Evolutionary conservation across 1,140 invertebrate species (phyloP).

Genomic region (Calephelis virginiensis): DNA sequence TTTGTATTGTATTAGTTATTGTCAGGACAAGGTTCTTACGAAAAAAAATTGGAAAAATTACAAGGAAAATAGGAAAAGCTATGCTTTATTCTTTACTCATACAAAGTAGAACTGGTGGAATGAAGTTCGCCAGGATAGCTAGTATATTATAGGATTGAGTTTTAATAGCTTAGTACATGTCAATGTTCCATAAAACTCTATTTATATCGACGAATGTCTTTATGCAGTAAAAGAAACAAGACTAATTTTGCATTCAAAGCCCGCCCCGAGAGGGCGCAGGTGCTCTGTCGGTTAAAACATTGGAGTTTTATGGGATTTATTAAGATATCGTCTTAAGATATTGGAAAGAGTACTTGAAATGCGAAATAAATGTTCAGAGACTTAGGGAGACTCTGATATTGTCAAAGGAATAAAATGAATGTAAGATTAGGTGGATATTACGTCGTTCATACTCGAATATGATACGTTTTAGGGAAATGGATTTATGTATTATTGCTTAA

Average conservation of each 20-base stretch:
- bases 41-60: too few relatives aligned
- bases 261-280: slow-evolving; percentile 63
- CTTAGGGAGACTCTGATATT: slow-evolving; percentile 27
- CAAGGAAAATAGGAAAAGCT: too few relatives aligned
- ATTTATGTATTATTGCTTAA: background rate
- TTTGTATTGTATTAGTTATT: too few relatives aligned
- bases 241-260: slow-evolving; percentile 75
- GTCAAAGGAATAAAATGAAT: slow-evolving; percentile 28
- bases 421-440: slow-evolving; percentile 20
- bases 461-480: background rate
- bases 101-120: too few relatives aligned
- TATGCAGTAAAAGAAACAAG: slow-evolving; percentile 76
- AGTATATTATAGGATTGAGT: too few relatives aligned
- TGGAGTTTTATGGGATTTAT: slow-evolving; percentile 75
- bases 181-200: slow-evolving; percentile 62
- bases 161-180: slow-evolving; percentile 11
- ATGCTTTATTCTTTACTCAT: too few relatives aligned
- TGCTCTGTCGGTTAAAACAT: slow-evolving; percentile 70
- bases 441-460: slow-evolving; percentile 15
- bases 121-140: too few relatives aligned
- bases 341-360: slow-evolving; percentile 56
- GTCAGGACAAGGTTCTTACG: too few relatives aligned
- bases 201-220: slow-evolving; percentile 55
- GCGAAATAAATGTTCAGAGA: slow-evolving; percentile 44
- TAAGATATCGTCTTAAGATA: slow-evolving; percentile 70